Percentiles rank a stretch among this genome's conserved stretches.
These are phyloP conservation scores for Catamblyrhynchus diadema DNA, from an alignment of 2,797 vertebrate species.

Conservation along the genomic window DNA sequence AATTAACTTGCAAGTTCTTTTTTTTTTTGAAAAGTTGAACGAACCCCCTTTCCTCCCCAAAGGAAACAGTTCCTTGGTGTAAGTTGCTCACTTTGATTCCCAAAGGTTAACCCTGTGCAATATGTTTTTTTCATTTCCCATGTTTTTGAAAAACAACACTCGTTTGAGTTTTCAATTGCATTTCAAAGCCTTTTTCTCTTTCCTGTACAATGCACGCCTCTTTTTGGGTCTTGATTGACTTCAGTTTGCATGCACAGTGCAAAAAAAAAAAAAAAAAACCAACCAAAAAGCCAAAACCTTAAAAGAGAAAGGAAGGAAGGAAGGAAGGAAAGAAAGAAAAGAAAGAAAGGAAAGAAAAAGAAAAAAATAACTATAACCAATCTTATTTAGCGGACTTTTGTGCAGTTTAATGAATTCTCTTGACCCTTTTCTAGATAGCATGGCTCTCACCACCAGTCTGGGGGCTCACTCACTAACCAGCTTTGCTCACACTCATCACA, in stretches of 20 bases:
- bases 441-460: conserved; percentile 79
- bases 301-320: conserved; percentile 47
- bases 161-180: conserved; percentile 93
- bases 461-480: conserved; percentile 78
- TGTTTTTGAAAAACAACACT: conserved; percentile 77
- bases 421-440: conserved; percentile 77
- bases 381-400: conserved; percentile 56
- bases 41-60: conserved; percentile 62
- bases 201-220: conserved; percentile 98
- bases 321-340: neutral
- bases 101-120: conserved; percentile 78
- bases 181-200: conserved; percentile 86
- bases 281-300: neutral
- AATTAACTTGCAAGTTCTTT: conserved; percentile 87
- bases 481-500: conserved; percentile 85
- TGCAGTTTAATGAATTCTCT: conserved; percentile 68
- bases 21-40: conserved; percentile 73
- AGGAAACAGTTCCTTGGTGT: conserved; percentile 77
- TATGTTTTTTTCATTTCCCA: conserved; percentile 75
- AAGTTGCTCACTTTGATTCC: conserved; percentile 79
- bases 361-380: conserved; percentile 50
- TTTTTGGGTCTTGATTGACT: conserved; percentile 96
- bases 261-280: neutral
- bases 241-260: conserved; percentile 98
- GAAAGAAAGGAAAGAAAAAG: conserved; percentile 16